Conservation (phyloP, 2,113 vertebrate species). For the Cryptotis parvus region DNA sequence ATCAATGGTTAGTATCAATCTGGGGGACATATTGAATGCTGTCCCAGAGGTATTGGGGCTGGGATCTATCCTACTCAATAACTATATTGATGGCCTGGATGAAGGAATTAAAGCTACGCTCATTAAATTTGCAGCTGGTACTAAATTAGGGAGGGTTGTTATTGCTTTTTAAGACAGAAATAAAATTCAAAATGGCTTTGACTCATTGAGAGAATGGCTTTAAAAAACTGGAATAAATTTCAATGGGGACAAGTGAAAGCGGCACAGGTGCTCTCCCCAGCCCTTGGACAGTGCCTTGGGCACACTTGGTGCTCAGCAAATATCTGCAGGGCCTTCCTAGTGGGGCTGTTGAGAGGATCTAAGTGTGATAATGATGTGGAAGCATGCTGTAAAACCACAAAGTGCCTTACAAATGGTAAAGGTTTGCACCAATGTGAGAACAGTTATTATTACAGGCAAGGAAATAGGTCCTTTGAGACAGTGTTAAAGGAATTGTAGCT, state of each 20-base stretch:
- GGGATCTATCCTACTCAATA: constrained; percentile 60
- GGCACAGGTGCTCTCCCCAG: neutral
- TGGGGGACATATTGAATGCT: constrained; percentile 35
- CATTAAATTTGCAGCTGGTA: constrained; percentile 49
- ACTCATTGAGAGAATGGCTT: constrained; percentile 56
- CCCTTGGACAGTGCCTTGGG: constrained; percentile 39
- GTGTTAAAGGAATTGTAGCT: constrained; percentile 18
- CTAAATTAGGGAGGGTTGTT: constrained; percentile 50
- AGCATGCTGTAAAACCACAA: constrained; percentile 9
- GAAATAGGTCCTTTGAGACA: constrained; percentile 60
- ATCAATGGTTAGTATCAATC: constrained; percentile 35
- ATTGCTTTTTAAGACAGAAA: constrained; percentile 67
- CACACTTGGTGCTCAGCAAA: neutral
- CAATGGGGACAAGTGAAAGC: neutral
- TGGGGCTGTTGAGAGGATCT: constrained; percentile 34
- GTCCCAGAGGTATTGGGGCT: constrained; percentile 35
- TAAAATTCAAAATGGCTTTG: constrained; percentile 60
- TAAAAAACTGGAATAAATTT: constrained; percentile 42
- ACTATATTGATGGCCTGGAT: constrained; percentile 61
- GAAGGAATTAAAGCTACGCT: constrained; percentile 63
- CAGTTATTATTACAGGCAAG: constrained; percentile 50
- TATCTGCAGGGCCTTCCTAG: constrained; percentile 16
- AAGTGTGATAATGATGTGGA: neutral
- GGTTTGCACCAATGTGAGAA: neutral
- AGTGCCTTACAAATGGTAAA: constrained; percentile 14